A percentile compares a stretch with the other conserved stretches of the same genome.
Evolutionary conservation across 1,140 invertebrate species (phyloP).

Genomic region (Epicauta chinensis): DNA sequence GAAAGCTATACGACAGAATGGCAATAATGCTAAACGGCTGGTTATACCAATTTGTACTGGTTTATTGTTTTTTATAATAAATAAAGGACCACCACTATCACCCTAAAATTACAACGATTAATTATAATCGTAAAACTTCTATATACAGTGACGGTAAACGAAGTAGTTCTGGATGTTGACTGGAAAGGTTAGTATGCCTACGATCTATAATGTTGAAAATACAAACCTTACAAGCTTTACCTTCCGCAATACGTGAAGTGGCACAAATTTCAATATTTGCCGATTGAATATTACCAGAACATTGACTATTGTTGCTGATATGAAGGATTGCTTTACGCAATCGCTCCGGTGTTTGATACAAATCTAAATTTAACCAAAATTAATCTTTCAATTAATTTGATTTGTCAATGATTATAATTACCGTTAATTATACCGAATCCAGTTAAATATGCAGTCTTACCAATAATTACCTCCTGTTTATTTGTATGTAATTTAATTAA

Average conservation of each 20-base stretch:
- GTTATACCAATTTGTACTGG: slow-evolving; percentile 37
- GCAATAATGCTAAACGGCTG: slow-evolving; percentile 36
- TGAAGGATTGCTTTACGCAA: slow-evolving; percentile 36
- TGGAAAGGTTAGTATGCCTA: too few species aligned
- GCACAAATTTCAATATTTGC: slow-evolving; percentile 33
- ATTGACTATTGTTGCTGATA: slow-evolving; percentile 30
- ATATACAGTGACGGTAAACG: too few species aligned
- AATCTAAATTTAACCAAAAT: slow-evolving; percentile 26
- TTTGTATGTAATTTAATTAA: slow-evolving; percentile 31
- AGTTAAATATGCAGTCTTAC: slow-evolving; percentile 34
- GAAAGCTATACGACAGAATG: slow-evolving; percentile 35
- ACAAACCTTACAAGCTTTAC: slow-evolving; percentile 40
- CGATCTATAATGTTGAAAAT: background rate
- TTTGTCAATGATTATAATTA: slow-evolving; percentile 7
- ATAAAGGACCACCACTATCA: slow-evolving; percentile 38
- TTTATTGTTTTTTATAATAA: slow-evolving; percentile 27
- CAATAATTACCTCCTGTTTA: slow-evolving; percentile 31
- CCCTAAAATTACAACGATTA: slow-evolving; percentile 30
- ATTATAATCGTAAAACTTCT: background rate
- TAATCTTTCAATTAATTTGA: background rate
- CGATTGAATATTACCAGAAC: slow-evolving; percentile 24
- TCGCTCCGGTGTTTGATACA: slow-evolving; percentile 30
- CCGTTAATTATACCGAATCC: slow-evolving; percentile 41
- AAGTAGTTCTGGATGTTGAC: too few species aligned
- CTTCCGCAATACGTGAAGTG: slow-evolving; percentile 36